Base-by-base conservation (phyloP, 2,113 vertebrate species). In the Anarrhichthys ocellatus region DNA sequence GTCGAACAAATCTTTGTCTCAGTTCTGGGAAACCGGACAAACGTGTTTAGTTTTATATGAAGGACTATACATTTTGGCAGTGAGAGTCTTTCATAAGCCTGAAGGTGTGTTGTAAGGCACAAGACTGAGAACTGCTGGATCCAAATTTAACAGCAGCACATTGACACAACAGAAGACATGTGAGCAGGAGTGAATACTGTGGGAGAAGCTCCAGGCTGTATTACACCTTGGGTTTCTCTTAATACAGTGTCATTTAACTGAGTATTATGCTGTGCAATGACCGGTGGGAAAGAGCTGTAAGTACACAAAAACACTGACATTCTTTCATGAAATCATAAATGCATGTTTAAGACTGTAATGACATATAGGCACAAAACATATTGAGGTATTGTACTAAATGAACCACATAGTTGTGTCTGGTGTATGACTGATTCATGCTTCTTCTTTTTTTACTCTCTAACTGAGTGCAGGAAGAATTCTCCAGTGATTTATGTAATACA, bases 61-160 rank as follows among this genome's bases (percentile, higher is more conserved):
- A 59, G 0, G 2, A 34, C 24, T 66, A 4, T 59, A 27, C 50
- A 75, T 61, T 50, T 78, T 64, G 50, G 24, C 70, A 84, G 70
- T 44, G 44, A 54, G 46, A 24, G 36, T 61, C 69, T 62, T 58
- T 75, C 4, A 22, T 22, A 9, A 32, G 46, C 9, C 38, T 59
- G 4, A 65, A 54, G 50, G 29, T 65, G 29, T 66, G 34, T 36
- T 78, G 11, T 34, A 42, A 66, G n/a, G 36, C 44, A 58, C 22
- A 65, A 73, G 62, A 65, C 34, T 34, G 34, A 34, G 5, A 77
- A 65, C n/a, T 1, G 32, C 36, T 62, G 8, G 11, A 77, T 64
- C 50, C 44, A 42, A 44, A 56, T 80, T 24, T 18, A 48, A 0
- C 24, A 80, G 56, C 56, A 24, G 18, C 58, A 46, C 24, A 22